Conservation (phyloP, 2,113 vertebrate genomes). For the Crotalus tigris region DNA sequence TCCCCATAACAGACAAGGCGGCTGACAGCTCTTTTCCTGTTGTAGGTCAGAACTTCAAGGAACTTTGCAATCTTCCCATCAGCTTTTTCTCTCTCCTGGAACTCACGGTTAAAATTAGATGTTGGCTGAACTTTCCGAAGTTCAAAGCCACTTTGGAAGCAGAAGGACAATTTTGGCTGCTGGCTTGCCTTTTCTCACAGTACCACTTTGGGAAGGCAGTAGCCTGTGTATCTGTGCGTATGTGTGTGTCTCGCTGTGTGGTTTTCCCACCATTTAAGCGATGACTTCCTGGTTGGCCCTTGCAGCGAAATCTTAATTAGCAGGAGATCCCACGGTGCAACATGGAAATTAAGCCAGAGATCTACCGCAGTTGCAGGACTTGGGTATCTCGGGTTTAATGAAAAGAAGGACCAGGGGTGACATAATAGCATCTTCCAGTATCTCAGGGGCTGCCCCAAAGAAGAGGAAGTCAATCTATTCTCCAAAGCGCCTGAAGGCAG, state of each 20-base stretch:
- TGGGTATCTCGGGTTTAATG: background rate
- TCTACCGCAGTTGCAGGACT: background rate
- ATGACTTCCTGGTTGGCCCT: conserved; percentile 19
- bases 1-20: conserved; percentile 78
- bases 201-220: conserved; percentile 64
- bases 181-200: conserved; percentile 76
- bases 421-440: no score
- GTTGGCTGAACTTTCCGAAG: conserved; percentile 79
- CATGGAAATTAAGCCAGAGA: conserved; percentile 37
- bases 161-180: conserved; percentile 63
- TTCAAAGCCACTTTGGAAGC: conserved; percentile 71
- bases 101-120: conserved; percentile 83
- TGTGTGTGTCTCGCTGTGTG: background rate
- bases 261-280: conserved; percentile 19
- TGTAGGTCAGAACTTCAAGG: conserved; percentile 89
- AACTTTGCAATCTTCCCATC: conserved; percentile 95
- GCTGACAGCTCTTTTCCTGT: conserved; percentile 87
- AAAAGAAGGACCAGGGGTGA: background rate
- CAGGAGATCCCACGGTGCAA: conserved; percentile 31
- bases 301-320: conserved; percentile 41
- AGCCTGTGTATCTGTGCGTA: conserved; percentile 5
- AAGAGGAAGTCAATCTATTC: no score
- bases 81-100: conserved; percentile 79
- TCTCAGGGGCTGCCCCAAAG: no score
- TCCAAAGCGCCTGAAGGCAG: no score